phyloP scores from a whole-genome alignment of 37 sponge, comb jelly and placozoan species.

The Axinella damicornis region DNA sequence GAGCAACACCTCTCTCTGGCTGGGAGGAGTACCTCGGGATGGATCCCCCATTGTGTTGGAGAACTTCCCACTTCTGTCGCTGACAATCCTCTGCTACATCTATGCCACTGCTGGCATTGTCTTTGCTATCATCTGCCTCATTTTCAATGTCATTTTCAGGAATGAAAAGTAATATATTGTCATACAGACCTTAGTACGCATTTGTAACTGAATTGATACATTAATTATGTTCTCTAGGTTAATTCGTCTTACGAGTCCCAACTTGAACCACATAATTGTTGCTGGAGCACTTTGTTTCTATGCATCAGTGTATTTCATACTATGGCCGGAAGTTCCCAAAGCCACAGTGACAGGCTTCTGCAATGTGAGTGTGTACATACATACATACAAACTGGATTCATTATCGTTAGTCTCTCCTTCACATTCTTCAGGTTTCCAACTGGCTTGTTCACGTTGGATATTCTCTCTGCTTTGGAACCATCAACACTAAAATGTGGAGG shows the following conservation, averaged over 20 bases:
- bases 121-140: conserved; percentile 50
- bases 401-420: too few relatives aligned
- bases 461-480: conserved; percentile 31
- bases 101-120: conserved; percentile 32
- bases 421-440: neutral
- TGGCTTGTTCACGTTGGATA: conserved; percentile 42
- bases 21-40: conserved; percentile 44
- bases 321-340: conserved; percentile 1
- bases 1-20: neutral
- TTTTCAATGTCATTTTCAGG: conserved; percentile 57
- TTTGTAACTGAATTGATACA: too few relatives aligned
- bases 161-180: conserved; percentile 44
- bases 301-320: conserved; percentile 16
- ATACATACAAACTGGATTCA: too few relatives aligned
- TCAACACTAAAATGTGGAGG: conserved; percentile 68
- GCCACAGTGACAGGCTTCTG: conserved; percentile 7
- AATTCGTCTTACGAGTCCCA: conserved; percentile 53
- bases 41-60: conserved; percentile 20
- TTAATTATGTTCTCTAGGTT: too few relatives aligned
- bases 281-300: conserved; percentile 49
- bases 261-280: conserved; percentile 57
- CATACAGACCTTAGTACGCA: too few relatives aligned
- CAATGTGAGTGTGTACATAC: conserved; percentile 69
- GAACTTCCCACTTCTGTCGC: conserved; percentile 33
- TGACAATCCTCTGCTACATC: conserved; percentile 32